These are phyloP conservation scores for Microtus montanus DNA, from an alignment of 2,113 vertebrate species.

Conservation along the genomic window DNA sequence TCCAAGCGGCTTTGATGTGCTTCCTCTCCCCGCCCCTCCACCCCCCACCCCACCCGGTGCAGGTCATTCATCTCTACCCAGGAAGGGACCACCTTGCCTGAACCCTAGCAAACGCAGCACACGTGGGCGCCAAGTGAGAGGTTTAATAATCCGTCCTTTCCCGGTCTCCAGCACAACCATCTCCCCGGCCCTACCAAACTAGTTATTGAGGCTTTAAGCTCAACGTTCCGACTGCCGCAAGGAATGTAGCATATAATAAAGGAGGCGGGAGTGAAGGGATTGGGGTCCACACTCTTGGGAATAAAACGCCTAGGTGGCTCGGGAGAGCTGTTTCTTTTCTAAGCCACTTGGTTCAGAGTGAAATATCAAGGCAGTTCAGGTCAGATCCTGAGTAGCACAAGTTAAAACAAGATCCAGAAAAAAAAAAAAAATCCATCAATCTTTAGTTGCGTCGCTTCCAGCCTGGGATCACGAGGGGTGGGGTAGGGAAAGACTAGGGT, in stretches of 20 bases:
- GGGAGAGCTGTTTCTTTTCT: constrained; percentile 71
- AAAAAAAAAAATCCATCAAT: constrained; percentile 73
- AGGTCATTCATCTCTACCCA: constrained; percentile 49
- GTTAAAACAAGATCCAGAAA: constrained; percentile 79
- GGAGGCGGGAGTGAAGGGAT: not conserved
- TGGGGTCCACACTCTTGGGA: constrained; percentile 51
- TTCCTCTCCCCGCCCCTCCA: constrained; percentile 57
- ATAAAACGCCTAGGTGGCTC: constrained; percentile 47
- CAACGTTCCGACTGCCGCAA: constrained; percentile 55
- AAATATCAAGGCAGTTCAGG: constrained; percentile 76
- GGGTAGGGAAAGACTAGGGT: not conserved
- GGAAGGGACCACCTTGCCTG: constrained; percentile 59
- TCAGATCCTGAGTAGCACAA: constrained; percentile 81
- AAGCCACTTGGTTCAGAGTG: constrained; percentile 58
- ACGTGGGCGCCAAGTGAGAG: constrained; percentile 55
- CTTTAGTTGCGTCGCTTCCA: constrained; percentile 73
- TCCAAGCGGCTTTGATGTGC: constrained; percentile 72
- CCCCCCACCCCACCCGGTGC: constrained; percentile 2
- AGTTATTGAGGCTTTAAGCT: constrained; percentile 60
- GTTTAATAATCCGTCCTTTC: constrained; percentile 38
- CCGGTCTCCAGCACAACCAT: constrained; percentile 50
- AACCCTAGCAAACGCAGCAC: constrained; percentile 63
- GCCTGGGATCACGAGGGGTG: constrained; percentile 61
- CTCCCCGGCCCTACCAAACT: constrained; percentile 53
- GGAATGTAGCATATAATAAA: constrained; percentile 59